Conservation (phyloP, 2,888 invertebrate genomes). For the Cotesia congregata region DNA sequence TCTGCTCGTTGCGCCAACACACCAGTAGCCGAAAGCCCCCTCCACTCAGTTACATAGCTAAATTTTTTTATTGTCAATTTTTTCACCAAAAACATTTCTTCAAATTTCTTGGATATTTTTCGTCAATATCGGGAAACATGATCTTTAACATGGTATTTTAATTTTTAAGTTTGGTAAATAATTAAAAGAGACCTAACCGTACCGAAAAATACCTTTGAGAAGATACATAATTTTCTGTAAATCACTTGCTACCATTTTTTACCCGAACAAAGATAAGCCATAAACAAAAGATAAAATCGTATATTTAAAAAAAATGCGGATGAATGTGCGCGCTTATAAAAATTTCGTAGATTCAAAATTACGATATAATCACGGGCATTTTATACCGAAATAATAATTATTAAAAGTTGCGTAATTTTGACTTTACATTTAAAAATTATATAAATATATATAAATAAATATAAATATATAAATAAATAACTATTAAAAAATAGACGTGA, state of each 20-base stretch:
- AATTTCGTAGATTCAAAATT: not conserved
- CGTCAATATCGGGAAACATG: too few species aligned
- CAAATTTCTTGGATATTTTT: too few species aligned
- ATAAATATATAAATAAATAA: not conserved
- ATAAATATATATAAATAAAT: not conserved
- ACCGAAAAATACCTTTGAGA: too few species aligned
- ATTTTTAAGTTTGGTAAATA: not conserved
- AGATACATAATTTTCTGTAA: too few species aligned
- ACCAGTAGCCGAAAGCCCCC: too few species aligned
- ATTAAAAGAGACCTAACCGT: not conserved
- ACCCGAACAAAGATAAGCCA: too few species aligned
- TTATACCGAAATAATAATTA: conserved; percentile 57
- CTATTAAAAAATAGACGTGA: not conserved
- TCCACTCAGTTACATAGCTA: too few species aligned
- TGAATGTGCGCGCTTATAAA: not conserved
- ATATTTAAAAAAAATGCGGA: not conserved
- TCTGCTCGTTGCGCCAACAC: too few species aligned
- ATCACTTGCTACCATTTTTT: too few species aligned
- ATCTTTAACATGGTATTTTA: too few species aligned
- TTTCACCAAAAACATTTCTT: too few species aligned
- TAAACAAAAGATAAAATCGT: not conserved
- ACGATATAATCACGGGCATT: conserved; percentile 53
- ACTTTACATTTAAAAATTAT: conserved; percentile 5
- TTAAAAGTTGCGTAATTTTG: conserved; percentile 16
- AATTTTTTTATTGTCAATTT: too few species aligned